Percentiles rank a stretch among this genome's conserved stretches.
Evolutionary conservation across 2,797 vertebrate genomes (phyloP).

Genomic region (Linurgus olivaceus): DNA sequence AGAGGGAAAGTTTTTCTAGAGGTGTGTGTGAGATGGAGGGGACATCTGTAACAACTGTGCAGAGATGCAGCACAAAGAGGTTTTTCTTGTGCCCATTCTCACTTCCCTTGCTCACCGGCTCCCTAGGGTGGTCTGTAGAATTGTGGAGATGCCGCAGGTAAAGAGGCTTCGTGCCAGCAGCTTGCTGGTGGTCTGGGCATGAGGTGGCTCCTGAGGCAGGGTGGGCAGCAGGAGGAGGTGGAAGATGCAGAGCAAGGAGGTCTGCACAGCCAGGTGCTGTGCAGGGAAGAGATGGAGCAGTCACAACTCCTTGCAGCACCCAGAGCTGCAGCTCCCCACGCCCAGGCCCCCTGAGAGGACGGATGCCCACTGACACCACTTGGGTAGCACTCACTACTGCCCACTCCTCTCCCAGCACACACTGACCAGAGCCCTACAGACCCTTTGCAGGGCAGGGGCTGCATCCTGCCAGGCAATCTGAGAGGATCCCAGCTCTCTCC

Average conservation of each 20-base stretch:
- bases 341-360: no score
- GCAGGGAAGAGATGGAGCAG: not conserved
- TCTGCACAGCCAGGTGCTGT: slow-evolving; percentile 82
- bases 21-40: not conserved
- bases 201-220: not conserved
- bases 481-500: not conserved
- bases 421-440: not conserved
- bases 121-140: slow-evolving; percentile 80
- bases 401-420: not conserved
- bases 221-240: slow-evolving; percentile 75
- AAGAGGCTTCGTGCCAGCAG: slow-evolving; percentile 81
- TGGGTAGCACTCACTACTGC: not conserved
- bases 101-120: slow-evolving; percentile 74
- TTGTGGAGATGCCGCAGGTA: slow-evolving; percentile 78
- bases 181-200: not conserved
- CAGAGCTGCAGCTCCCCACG: not conserved
- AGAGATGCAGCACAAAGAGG: not conserved
- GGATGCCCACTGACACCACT: not conserved
- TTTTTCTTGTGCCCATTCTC: not conserved
- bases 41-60: not conserved
- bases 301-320: not conserved
- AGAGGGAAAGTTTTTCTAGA: not conserved
- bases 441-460: not conserved
- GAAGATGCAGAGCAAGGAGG: slow-evolving; percentile 78
- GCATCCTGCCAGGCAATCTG: not conserved